Percentiles rank a stretch among this genome's conserved stretches.
Evolutionary conservation across 1,140 invertebrate species (phyloP).

Genomic region (Drosophila lowei): DNA sequence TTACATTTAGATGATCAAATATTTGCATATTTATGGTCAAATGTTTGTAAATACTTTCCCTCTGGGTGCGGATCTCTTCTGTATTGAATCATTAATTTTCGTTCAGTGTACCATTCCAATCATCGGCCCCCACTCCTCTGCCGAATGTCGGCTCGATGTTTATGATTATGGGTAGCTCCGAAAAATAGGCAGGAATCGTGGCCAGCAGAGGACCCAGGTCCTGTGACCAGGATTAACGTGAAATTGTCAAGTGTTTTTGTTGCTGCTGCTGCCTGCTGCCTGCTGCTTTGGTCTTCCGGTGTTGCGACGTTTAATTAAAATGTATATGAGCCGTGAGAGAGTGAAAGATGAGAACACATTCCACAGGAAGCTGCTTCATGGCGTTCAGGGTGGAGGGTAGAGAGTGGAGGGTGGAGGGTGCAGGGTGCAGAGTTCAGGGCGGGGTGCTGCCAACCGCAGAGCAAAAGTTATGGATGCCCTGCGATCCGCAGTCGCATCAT

Average conservation of each 20-base stretch:
- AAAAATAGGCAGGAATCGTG: constrained; percentile 49
- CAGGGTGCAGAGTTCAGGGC: not conserved
- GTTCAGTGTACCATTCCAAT: constrained; percentile 13
- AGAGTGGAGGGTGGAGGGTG: not conserved
- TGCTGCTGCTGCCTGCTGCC: constrained; percentile 16
- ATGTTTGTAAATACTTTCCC: too few species aligned
- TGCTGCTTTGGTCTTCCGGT: constrained; percentile 35
- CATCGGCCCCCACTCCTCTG: not conserved
- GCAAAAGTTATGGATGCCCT: constrained; percentile 66
- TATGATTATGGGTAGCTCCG: constrained; percentile 65
- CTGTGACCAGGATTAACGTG: constrained; percentile 72
- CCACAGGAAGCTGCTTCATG: not conserved
- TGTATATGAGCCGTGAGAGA: constrained; percentile 65
- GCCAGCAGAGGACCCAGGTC: constrained; percentile 10
- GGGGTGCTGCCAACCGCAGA: constrained; percentile 31
- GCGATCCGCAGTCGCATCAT: constrained; percentile 59
- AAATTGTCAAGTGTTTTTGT: constrained; percentile 72
- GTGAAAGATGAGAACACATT: constrained; percentile 45
- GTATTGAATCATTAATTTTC: not conserved
- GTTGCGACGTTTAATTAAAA: constrained; percentile 74
- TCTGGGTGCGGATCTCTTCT: too few species aligned
- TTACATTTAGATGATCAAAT: too few species aligned
- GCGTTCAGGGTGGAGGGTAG: not conserved
- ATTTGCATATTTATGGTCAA: too few species aligned
- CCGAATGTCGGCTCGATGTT: constrained; percentile 56